Base-by-base conservation (phyloP, 2,113 vertebrate genomes). In the Platysternon megacephalum region DNA sequence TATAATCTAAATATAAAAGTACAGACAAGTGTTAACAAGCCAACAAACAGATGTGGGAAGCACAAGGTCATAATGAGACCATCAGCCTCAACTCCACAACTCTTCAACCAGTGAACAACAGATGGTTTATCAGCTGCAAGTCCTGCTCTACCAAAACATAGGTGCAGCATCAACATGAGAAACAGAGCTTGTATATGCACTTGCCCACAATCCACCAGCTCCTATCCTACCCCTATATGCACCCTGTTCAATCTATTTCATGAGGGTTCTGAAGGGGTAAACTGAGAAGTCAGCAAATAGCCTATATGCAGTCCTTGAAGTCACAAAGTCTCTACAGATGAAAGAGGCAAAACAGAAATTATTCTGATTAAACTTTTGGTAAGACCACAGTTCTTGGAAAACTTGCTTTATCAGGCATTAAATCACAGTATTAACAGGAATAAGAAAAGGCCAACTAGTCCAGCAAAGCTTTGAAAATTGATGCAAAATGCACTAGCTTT, bases 381-480 rank as follows among this genome's bases (percentile, higher is more conserved):
- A 90, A 91, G 48, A 88, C 51, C 9, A 85, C 80, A 48, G 17
- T 19, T 90, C 9, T 84, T 90, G 72, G 61, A 95, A 82, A 82
- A 28, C 2, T 68, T 84, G 28, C 65, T 82, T 1, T 2, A 91
- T 80, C 44, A 6, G 52, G 72, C 82, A 96, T 91, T n/a, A 42
- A 90, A 58, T 87, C 52, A 76, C 79, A 85, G 8, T 85, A 79
- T 65, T 48, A 85, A 88, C 11, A 87, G 22, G 13, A 95, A 86
- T 48, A 46, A 79, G 91, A 95, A 91, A 91, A 88, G 76, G 74
- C 48, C n/a, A 91, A 88, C 86, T 56, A 35, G 76, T 85, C 93
- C 82, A 85, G 68, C 39, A 89, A n/a, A 65, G 39, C 55, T 90
- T 92, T 92, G 91, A 86, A 93, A 95, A 86, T 19, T 86, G 90